phyloP scores from a whole-genome alignment of 1,140 invertebrate species.

The Lerema accius region DNA sequence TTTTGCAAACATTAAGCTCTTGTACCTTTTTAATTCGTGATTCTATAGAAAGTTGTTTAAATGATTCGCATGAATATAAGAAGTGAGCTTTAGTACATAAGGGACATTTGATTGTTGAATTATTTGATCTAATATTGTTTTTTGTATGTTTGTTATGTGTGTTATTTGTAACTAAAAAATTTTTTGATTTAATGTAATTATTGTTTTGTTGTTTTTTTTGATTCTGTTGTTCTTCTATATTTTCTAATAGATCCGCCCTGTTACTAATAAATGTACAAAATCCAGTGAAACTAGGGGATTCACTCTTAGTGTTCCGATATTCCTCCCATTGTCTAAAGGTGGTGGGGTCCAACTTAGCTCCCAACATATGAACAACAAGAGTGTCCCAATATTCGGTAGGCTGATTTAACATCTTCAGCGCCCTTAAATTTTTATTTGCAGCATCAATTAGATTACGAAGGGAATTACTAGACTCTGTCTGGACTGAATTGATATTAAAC shows the following conservation, averaged over 20 bases:
- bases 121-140: not conserved
- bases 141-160: constrained; percentile 5
- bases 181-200: constrained; percentile 15
- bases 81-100: constrained; percentile 31
- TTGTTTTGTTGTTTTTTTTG: constrained; percentile 25
- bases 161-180: constrained; percentile 9
- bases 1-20: constrained; percentile 36
- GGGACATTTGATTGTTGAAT: constrained; percentile 18
- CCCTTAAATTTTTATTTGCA: constrained; percentile 39
- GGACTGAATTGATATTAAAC: constrained; percentile 31
- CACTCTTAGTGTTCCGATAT: constrained; percentile 26
- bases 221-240: constrained; percentile 22
- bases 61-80: constrained; percentile 37
- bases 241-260: constrained; percentile 40
- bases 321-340: constrained; percentile 38
- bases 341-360: constrained; percentile 30
- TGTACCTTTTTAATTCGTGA: constrained; percentile 28
- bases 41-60: constrained; percentile 31
- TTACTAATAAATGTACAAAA: constrained; percentile 43
- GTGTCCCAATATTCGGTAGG: constrained; percentile 35
- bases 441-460: constrained; percentile 29
- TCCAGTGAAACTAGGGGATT: constrained; percentile 31
- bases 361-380: constrained; percentile 33
- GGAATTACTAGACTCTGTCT: constrained; percentile 24
- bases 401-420: constrained; percentile 33